phyloP scores from a whole-genome alignment of 2,888 invertebrate species.

The Meandrusa payeni region DNA sequence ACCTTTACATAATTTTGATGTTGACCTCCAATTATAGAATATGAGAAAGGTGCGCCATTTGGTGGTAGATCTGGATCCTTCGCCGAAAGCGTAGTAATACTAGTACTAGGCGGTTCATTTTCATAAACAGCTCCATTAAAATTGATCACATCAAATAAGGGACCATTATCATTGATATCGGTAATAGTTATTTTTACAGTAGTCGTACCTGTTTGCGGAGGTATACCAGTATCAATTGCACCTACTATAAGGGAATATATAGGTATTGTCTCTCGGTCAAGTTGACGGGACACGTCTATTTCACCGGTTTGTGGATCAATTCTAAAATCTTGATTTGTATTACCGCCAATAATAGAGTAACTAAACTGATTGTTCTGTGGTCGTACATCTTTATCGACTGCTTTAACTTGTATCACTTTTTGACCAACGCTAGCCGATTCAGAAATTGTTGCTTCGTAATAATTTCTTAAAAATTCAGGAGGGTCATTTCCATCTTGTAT shows the following conservation, averaged over 20 bases:
- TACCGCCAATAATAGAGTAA: constrained; percentile 93
- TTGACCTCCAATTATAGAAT: constrained; percentile 88
- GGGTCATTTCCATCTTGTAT: constrained; percentile 98
- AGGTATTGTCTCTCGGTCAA: constrained; percentile 91
- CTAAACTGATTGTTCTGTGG: constrained; percentile 95
- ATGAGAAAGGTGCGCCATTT: constrained; percentile 95
- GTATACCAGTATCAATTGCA: constrained; percentile 93
- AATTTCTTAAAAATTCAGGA: constrained; percentile 91
- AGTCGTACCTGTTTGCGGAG: constrained; percentile 95
- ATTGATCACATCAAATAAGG: constrained; percentile 86
- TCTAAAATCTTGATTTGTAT: constrained; percentile 90
- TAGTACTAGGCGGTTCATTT: constrained; percentile 91
- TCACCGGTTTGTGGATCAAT: constrained; percentile 93
- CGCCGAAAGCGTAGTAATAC: constrained; percentile 91
- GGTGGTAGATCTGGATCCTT: constrained; percentile 94
- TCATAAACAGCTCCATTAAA: constrained; percentile 90
- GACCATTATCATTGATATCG: constrained; percentile 97
- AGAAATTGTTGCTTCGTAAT: constrained; percentile 89
- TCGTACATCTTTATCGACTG: constrained; percentile 94
- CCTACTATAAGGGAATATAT: constrained; percentile 89
- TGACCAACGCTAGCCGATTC: constrained; percentile 90
- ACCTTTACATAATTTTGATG: constrained; percentile 88
- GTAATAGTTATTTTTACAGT: constrained; percentile 88
- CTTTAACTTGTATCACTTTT: constrained; percentile 88
- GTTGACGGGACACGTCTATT: constrained; percentile 86